These are phyloP conservation scores for Oreochromis niloticus DNA, from an alignment of 2,113 vertebrate species.

Conservation along the genomic window DNA sequence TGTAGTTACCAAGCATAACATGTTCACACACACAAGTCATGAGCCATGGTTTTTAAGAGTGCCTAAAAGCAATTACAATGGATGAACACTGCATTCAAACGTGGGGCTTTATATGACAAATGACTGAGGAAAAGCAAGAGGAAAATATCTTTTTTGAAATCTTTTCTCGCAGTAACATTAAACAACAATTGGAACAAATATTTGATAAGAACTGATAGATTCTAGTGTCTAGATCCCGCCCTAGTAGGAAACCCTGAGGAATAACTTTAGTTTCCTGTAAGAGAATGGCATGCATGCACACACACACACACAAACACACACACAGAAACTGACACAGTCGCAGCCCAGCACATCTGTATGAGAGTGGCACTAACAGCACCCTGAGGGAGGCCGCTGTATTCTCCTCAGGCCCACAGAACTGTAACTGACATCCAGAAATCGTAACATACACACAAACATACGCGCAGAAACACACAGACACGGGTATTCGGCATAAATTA, in stretches of 20 bases:
- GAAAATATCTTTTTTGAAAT: background rate
- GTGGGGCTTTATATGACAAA: background rate
- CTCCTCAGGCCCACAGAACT: conserved; percentile 61
- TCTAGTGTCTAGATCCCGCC: background rate
- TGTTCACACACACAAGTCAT: background rate
- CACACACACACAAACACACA: background rate
- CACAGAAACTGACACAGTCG: conserved; percentile 40
- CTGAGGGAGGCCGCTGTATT: conserved; percentile 60
- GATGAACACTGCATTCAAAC: background rate
- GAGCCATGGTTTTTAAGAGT: background rate
- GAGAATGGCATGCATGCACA: background rate
- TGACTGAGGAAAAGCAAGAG: background rate
- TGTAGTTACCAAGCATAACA: background rate
- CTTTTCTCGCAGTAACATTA: background rate
- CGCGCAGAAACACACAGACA: background rate
- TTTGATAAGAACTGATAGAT: background rate
- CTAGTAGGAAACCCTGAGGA: conserved; percentile 25
- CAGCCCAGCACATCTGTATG: conserved; percentile 67
- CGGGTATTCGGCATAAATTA: conserved; percentile 54
- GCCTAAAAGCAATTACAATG: background rate
- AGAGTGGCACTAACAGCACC: conserved; percentile 66
- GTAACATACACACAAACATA: conserved; percentile 19
- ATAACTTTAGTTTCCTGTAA: conserved; percentile 42
- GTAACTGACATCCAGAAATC: conserved; percentile 65
- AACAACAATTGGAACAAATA: background rate